A percentile compares a stretch with the other conserved stretches of the same genome.
phyloP scores from a whole-genome alignment of 2,888 invertebrate genomes.

The Xylota sylvarum region DNA sequence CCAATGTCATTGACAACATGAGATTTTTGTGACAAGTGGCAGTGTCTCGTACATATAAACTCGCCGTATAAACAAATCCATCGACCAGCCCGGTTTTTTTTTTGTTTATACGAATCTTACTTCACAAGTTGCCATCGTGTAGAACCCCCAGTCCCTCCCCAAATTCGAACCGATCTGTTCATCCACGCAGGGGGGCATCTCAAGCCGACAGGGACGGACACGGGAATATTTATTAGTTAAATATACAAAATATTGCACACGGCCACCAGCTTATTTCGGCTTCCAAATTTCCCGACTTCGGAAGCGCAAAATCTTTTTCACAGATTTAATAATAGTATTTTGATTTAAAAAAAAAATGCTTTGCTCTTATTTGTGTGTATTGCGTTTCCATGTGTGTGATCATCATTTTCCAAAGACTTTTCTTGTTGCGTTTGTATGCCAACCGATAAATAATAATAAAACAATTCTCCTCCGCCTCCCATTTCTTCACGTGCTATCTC shows the following conservation, averaged over 20 bases:
- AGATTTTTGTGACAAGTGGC: constrained; percentile 71
- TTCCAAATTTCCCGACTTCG: constrained; percentile 69
- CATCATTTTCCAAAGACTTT: constrained; percentile 51
- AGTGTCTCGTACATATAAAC: constrained; percentile 36
- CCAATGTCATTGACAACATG: constrained; percentile 74
- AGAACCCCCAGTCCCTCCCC: neutral
- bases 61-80: constrained; percentile 50
- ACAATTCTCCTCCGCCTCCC: constrained; percentile 48
- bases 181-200: constrained; percentile 36
- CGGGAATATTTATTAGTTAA: constrained; percentile 71
- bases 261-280: constrained; percentile 80
- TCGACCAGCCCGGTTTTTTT: constrained; percentile 19
- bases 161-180: constrained; percentile 13
- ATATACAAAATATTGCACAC: constrained; percentile 85
- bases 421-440: constrained; percentile 49
- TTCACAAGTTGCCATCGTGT: constrained; percentile 22
- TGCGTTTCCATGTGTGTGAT: constrained; percentile 47
- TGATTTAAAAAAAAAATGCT: constrained; percentile 55
- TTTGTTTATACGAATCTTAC: constrained; percentile 45
- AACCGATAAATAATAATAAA: constrained; percentile 61
- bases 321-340: constrained; percentile 75
- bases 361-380: constrained; percentile 12
- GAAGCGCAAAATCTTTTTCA: constrained; percentile 72
- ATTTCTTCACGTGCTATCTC: constrained; percentile 18
- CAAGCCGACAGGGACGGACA: constrained; percentile 44